Percentiles rank a stretch among this genome's conserved stretches.
Evolutionary conservation across 2,888 invertebrate genomes (phyloP).

Genomic region (Nemurella pictetii): DNA sequence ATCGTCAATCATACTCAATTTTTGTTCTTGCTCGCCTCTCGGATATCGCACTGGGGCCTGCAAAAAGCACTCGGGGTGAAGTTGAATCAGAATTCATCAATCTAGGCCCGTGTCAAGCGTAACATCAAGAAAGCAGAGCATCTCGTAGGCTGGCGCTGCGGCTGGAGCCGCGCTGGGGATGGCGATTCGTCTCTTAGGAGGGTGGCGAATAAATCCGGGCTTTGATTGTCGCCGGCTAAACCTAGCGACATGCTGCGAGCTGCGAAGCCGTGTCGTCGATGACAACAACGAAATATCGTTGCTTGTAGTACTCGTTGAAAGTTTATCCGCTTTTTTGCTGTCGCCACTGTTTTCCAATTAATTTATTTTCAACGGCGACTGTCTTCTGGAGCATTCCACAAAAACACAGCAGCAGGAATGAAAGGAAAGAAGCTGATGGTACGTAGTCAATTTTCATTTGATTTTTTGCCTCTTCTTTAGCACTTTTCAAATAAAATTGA

Average conservation of each 20-base stretch:
- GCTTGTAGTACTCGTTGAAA: neutral
- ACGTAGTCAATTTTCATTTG: neutral
- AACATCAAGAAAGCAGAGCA: neutral
- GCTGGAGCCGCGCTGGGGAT: neutral
- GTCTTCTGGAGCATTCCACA: no score
- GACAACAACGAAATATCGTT: neutral
- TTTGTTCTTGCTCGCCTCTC: conserved; percentile 1
- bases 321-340: neutral
- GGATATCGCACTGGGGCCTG: conserved; percentile 6
- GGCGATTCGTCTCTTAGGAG: neutral
- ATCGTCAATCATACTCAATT: conserved; percentile 18
- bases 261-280: neutral
- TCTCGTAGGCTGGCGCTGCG: neutral
- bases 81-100: conserved; percentile 21
- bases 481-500: neutral
- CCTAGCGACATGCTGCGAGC: neutral
- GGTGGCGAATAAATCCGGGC: neutral
- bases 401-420: neutral
- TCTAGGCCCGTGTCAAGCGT: neutral
- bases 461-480: neutral
- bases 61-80: neutral
- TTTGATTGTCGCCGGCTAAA: neutral
- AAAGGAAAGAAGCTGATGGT: neutral
- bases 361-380: no score
- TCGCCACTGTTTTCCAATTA: neutral